Conservation (phyloP, 1,140 invertebrate genomes). For the Cydia amplana region DNA sequence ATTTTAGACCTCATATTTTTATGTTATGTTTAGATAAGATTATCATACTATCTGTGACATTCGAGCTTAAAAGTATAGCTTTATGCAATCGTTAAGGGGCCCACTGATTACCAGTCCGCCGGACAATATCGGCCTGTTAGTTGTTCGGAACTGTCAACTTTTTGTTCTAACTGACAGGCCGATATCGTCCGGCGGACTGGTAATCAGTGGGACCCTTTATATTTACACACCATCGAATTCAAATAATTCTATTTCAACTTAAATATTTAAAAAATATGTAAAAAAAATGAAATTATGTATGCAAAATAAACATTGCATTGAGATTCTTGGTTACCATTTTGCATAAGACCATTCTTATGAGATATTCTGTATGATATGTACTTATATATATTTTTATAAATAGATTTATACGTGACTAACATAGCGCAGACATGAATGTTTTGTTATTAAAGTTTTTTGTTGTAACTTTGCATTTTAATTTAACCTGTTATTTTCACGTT, state of each 20-base stretch:
- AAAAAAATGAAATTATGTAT: not conserved
- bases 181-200: too few relatives aligned
- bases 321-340: not conserved
- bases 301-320: not conserved
- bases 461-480: conserved; percentile 27
- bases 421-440: conserved; percentile 37
- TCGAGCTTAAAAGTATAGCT: not conserved
- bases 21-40: not conserved
- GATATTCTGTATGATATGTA: conserved; percentile 16
- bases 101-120: too few relatives aligned
- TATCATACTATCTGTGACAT: not conserved
- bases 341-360: not conserved
- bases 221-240: too few relatives aligned
- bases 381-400: conserved; percentile 60
- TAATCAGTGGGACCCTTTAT: too few relatives aligned
- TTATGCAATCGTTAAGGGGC: not conserved
- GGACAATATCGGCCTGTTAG: too few relatives aligned
- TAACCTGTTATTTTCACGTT: too few relatives aligned
- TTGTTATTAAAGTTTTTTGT: conserved; percentile 49
- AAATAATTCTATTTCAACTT: too few relatives aligned
- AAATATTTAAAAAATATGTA: too few relatives aligned
- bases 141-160: too few relatives aligned
- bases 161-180: too few relatives aligned
- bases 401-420: conserved; percentile 56
- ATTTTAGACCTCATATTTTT: not conserved